phyloP scores from a whole-genome alignment of 2,797 vertebrate species.

The Mormyrus hasselquistii region DNA sequence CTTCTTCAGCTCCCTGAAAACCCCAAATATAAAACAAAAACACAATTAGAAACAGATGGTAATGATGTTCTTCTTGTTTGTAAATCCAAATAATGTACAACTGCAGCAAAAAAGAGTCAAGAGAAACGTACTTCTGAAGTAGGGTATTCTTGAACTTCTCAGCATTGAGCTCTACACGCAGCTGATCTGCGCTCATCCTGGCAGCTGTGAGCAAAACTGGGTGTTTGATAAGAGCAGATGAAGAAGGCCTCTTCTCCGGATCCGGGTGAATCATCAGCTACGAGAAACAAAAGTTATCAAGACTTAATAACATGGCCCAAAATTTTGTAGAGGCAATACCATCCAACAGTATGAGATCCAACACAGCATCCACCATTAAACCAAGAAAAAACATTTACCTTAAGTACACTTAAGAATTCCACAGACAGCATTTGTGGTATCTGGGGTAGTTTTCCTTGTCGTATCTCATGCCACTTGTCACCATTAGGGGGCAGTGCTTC shows the following conservation, averaged over 20 bases:
- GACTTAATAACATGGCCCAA: not conserved
- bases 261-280: conserved; percentile 75
- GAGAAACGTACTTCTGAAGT: conserved; percentile 81
- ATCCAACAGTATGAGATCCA: not conserved
- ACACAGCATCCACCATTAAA: not conserved
- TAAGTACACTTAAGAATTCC: conserved; percentile 79
- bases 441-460: conserved; percentile 79
- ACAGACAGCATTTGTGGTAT: conserved; percentile 87
- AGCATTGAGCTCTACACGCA: conserved; percentile 87
- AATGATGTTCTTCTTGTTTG: not conserved
- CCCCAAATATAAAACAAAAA: conserved; percentile 9
- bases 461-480: conserved; percentile 92
- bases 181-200: conserved; percentile 87
- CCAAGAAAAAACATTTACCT: conserved; percentile 57
- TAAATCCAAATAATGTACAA: not conserved
- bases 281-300: conserved; percentile 11
- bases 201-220: conserved; percentile 84
- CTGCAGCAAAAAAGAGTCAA: not conserved
- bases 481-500: conserved; percentile 90
- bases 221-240: conserved; percentile 70
- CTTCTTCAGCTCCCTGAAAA: conserved; percentile 69
- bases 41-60: not conserved
- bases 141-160: conserved; percentile 96
- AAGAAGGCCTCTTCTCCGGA: conserved; percentile 67
- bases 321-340: not conserved